Conservation (phyloP, 2,888 invertebrate genomes). For the Selenia dentaria region DNA sequence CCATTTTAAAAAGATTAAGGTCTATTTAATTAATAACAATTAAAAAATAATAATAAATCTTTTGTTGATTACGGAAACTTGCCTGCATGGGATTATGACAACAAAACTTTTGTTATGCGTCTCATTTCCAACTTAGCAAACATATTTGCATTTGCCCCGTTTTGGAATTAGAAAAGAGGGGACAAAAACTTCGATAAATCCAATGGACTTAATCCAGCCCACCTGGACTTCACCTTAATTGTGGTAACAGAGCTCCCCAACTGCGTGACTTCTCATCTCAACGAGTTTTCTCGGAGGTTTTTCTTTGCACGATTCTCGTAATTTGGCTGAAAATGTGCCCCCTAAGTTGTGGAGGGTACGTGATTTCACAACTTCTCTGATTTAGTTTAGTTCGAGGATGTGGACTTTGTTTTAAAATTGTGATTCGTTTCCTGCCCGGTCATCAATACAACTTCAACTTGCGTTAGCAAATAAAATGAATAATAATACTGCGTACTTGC, state of each 20-base stretch:
- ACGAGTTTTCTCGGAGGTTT: constrained; percentile 16
- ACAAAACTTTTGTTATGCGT: too few species aligned
- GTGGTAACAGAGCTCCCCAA: constrained; percentile 17
- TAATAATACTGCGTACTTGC: too few species aligned
- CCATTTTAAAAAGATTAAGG: too few species aligned
- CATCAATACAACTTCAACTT: constrained; percentile 1
- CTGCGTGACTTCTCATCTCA: constrained; percentile 23
- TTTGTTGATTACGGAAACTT: too few species aligned
- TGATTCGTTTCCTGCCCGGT: constrained; percentile 1
- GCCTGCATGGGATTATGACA: too few species aligned
- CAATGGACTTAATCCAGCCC: constrained; percentile 7
- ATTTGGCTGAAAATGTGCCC: constrained; percentile 23
- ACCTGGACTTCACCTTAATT: constrained; percentile 18
- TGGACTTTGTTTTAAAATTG: constrained; percentile 7
- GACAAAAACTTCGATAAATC: constrained; percentile 7
- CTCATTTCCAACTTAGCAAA: neutral
- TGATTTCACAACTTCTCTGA: constrained; percentile 22
- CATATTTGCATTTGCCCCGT: too few species aligned
- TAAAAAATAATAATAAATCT: too few species aligned
- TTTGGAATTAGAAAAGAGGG: too few species aligned
- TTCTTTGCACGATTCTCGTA: constrained; percentile 18
- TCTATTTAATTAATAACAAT: too few species aligned
- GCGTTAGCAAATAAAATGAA: neutral
- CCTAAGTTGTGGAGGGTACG: constrained; percentile 20
- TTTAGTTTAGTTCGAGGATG: constrained; percentile 13